Base-by-base conservation (phyloP, 2,888 invertebrate species). In the Spatulosminthurus flaviceps region DNA sequence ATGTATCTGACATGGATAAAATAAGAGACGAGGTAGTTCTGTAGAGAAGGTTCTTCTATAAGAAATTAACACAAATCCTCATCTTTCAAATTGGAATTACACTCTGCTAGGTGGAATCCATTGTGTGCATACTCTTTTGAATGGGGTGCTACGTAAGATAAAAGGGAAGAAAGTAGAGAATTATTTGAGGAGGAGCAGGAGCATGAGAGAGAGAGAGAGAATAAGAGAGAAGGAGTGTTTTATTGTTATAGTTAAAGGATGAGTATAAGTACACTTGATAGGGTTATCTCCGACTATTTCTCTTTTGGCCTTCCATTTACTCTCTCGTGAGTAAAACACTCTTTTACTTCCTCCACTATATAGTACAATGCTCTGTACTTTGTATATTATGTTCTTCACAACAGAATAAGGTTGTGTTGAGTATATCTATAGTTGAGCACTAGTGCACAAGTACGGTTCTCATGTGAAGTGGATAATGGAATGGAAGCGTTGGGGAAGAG, bases 391-490 rank as follows among this genome's bases (percentile, higher is more conserved):
- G n/a, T n/a, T n/a, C n/a, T n/a, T n/a, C n/a, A n/a, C n/a, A n/a
- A n/a, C n/a, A n/a, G n/a, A n/a, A n/a, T n/a, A n/a, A n/a, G n/a
- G 34, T 9, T 9, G 34, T 34, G 34, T 34, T 34, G n/a, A n/a
- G n/a, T n/a, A 34, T 34, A 34, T 34, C 34, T n/a, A n/a, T n/a
- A n/a, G n/a, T n/a, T n/a, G n/a, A n/a, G n/a, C 34, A 34, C 34
- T 9, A 34, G 4, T 7, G 34, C 9, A 34, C 34, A 34, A 34
- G 34, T 34, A 34, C 34, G 34, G 34, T 51, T 69, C 24, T n/a
- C 28, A 43, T 51, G 51, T 72, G 51, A 72, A 72, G 72, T 78
- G 73, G 51, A 73, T 73, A 78, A 42, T 76, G 29, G 61, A 74
- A 72, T 72, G 72, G 72, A 72, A 71, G 77, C 51, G 72, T 64